These are phyloP conservation scores for Acleris sparsana DNA, from an alignment of 2,888 invertebrate species.

Conservation along the genomic window DNA sequence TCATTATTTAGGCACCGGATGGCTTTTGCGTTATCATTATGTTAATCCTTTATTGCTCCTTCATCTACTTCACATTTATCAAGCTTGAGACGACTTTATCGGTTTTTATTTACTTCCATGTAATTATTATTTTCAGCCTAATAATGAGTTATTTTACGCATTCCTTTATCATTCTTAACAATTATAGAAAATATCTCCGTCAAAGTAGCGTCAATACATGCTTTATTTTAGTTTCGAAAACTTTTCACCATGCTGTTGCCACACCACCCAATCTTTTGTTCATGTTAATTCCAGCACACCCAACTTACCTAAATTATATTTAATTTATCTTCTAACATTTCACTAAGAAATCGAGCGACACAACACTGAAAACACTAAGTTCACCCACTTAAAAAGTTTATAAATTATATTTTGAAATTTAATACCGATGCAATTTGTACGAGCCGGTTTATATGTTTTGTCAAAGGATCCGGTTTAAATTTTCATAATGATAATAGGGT, in stretches of 20 bases:
- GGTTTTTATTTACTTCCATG: no score
- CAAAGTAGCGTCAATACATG: conserved; percentile 67
- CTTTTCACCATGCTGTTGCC: conserved; percentile 67
- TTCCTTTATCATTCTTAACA: background rate
- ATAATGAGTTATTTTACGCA: background rate
- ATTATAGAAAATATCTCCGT: conserved; percentile 8
- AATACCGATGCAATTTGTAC: conserved; percentile 48
- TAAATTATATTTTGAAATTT: conserved; percentile 49
- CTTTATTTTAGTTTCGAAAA: conserved; percentile 52
- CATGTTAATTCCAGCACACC: conserved; percentile 68
- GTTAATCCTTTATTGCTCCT: no score
- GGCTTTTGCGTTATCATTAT: no score
- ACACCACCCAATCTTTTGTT: conserved; percentile 70
- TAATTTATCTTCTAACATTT: conserved; percentile 46
- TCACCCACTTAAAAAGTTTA: conserved; percentile 37
- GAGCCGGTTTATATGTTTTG: conserved; percentile 44
- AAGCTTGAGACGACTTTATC: no score
- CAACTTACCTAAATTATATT: conserved; percentile 72
- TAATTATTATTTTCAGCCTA: background rate
- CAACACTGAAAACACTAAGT: conserved; percentile 39
- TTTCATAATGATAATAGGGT: conserved; percentile 53
- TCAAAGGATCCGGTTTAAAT: conserved; percentile 42
- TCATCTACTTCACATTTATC: no score
- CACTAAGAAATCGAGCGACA: conserved; percentile 43
- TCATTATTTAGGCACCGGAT: no score